Evolutionary conservation across 1,140 invertebrate species (phyloP), one percentile per base, ranked within the genome.

Genomic region (Camponotus pennsylvanicus): DNA sequence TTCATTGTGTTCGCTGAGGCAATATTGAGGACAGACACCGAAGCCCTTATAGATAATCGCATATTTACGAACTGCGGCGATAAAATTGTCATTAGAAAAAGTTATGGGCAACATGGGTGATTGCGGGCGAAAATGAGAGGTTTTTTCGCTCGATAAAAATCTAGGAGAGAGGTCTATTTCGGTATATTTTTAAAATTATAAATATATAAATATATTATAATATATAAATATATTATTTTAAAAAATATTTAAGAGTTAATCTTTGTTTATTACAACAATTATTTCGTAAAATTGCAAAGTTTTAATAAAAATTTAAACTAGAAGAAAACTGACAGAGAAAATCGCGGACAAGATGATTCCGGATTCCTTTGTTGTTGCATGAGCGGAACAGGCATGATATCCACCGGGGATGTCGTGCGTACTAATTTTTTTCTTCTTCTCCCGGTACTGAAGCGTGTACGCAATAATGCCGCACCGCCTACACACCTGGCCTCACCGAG

Each of bases 341-440:
- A 27, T 55, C 21, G 9, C 5, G 45, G 1, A 57, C 9, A 57
- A 69, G 45, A 64, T 18, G 37, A 69, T 70, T 40, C 34, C 15
- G 13, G 8, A 52, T 69, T n/a, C 40, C 69, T 70, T 55, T 57
- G 15, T 69, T 18, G 11, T 69, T 18, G 11, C 18, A 11, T 34
- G 21, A 34, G 37, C 18, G 63, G 27, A 37, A 52, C 34, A 55
- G 45, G 15, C 45, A 40, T 70, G 64, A 80, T 21, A 80, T 57
- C n/a, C n/a, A 21, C 34, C 32, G 63, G 49, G 63, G 32, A 55
- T 75, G 45, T 13, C 55, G 52, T 67, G 78, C 78, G 64, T 70
- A 57, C 37, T 61, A 70, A 66, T 57, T 70, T 70, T 75, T 70
- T 69, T 76, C 27, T 88, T 83, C 71, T 75, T 49, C 52, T 11